Conservation (phyloP, 2,113 vertebrate species). For the Pachypanchax playfairii region DNA sequence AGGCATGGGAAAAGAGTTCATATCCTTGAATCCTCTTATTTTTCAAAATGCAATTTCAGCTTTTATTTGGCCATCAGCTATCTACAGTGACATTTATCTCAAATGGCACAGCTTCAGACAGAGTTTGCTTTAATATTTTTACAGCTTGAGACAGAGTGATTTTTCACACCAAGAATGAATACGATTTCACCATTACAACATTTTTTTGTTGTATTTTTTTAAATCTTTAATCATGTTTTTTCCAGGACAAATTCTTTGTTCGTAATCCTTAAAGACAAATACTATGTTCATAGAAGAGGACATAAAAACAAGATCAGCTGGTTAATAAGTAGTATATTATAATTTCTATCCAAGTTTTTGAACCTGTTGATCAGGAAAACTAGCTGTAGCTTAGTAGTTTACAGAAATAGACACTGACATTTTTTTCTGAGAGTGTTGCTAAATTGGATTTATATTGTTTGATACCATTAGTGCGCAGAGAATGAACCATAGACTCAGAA, state of each 20-base stretch:
- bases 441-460: background rate
- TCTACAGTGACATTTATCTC: conserved; percentile 15
- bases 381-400: background rate
- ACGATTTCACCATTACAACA: background rate
- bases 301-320: too few relatives aligned
- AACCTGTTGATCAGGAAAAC: background rate
- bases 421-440: background rate
- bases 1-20: background rate
- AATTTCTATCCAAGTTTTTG: too few relatives aligned
- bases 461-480: background rate
- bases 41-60: conserved; percentile 7
- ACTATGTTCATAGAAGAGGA: too few relatives aligned
- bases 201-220: too few relatives aligned
- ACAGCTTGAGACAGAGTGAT: background rate
- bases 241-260: too few relatives aligned
- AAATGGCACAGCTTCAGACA: background rate
- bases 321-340: too few relatives aligned
- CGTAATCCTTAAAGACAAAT: too few relatives aligned
- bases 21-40: background rate
- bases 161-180: background rate
- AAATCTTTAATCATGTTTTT: background rate
- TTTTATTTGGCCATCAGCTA: conserved; percentile 18
- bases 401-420: background rate
- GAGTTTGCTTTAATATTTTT: background rate
- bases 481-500: too few relatives aligned